These are phyloP conservation scores for Venusia cambrica DNA, from an alignment of 2,888 invertebrate genomes.

Conservation along the genomic window DNA sequence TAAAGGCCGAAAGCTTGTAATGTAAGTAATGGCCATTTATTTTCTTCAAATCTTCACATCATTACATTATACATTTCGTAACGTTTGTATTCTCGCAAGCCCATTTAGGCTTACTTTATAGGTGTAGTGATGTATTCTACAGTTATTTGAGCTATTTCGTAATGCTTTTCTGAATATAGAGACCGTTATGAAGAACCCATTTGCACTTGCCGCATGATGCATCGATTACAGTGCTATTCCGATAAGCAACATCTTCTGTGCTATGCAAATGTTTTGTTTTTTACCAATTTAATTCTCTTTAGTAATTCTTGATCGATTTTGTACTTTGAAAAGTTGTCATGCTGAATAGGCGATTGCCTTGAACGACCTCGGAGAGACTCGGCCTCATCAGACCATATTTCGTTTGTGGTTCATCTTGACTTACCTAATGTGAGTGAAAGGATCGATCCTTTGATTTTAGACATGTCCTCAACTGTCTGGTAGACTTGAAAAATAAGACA, in stretches of 20 bases:
- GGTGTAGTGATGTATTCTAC: slow-evolving; percentile 28
- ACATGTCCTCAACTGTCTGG: slow-evolving; percentile 12
- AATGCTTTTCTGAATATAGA: slow-evolving; percentile 47
- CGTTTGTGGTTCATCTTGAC: slow-evolving; percentile 39
- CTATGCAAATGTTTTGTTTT: slow-evolving; percentile 64
- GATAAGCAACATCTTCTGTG: slow-evolving; percentile 48
- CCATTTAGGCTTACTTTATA: slow-evolving; percentile 20
- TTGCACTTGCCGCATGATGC: slow-evolving; percentile 62
- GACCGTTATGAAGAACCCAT: slow-evolving; percentile 64
- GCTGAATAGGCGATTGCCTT: slow-evolving; percentile 43
- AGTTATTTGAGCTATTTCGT: slow-evolving; percentile 45
- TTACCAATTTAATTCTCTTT: slow-evolving; percentile 51
- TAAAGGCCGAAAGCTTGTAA: slow-evolving; percentile 22
- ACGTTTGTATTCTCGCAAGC: slow-evolving; percentile 15
- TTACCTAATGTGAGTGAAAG: slow-evolving; percentile 50
- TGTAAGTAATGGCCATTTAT: slow-evolving; percentile 25
- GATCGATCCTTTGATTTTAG: slow-evolving; percentile 32
- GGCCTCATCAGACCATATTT: slow-evolving; percentile 40
- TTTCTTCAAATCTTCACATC: slow-evolving; percentile 26
- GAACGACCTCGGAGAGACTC: slow-evolving; percentile 34
- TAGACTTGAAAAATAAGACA: slow-evolving; percentile 14
- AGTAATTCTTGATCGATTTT: slow-evolving; percentile 45
- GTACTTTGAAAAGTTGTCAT: slow-evolving; percentile 37
- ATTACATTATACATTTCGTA: slow-evolving; percentile 14
- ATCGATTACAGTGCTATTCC: slow-evolving; percentile 57